phyloP scores from a whole-genome alignment of 2,888 invertebrate species.

The Villa cingulata region DNA sequence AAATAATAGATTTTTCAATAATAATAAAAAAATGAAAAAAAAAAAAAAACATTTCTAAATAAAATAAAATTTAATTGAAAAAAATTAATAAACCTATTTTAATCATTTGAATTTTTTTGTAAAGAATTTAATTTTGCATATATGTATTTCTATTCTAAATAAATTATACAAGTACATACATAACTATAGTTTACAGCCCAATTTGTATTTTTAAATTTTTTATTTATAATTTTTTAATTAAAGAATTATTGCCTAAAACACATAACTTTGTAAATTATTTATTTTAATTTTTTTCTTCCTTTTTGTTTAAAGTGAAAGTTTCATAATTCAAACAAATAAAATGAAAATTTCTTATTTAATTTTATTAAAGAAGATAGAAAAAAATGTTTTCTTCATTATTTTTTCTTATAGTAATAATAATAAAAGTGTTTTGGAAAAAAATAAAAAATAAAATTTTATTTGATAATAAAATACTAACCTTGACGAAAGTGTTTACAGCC shows the following conservation, averaged over 20 bases:
- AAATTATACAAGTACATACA: too few relatives aligned
- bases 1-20: too few relatives aligned
- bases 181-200: background rate
- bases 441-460: background rate
- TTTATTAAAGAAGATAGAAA: constrained; percentile 2
- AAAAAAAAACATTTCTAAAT: too few relatives aligned
- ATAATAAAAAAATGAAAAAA: too few relatives aligned
- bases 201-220: background rate
- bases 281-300: background rate
- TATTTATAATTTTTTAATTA: background rate
- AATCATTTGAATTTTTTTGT: too few relatives aligned
- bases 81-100: too few relatives aligned
- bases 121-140: too few relatives aligned
- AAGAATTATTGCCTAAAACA: constrained; percentile 5
- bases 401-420: background rate
- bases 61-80: too few relatives aligned
- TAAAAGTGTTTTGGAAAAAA: background rate
- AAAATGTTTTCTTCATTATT: background rate
- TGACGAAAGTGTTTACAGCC: constrained; percentile 99
- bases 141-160: too few relatives aligned
- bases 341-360: background rate
- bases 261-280: constrained; percentile 13
- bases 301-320: too few relatives aligned
- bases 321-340: background rate
- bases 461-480: constrained; percentile 50